Base-by-base conservation (phyloP, 2,888 invertebrate genomes). In the Drosophila ezoana region DNA sequence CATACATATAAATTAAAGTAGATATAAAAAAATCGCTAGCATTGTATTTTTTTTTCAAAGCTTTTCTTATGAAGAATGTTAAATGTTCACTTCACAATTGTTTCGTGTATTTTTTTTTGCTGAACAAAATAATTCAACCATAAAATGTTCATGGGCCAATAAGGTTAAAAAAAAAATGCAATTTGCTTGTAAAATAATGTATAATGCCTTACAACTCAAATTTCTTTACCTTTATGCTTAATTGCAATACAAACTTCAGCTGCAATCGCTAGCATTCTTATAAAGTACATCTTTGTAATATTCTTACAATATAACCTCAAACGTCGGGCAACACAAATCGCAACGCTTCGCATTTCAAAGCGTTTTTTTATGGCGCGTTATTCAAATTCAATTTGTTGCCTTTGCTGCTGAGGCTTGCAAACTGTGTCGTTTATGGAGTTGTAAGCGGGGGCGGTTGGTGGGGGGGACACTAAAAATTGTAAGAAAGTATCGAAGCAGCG, bases 301-400 rank as follows among this genome's bases (percentile, higher is more conserved):
- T 14, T 54, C 5, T 41, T 10, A 49, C 44, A 44, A 33, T 11
- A 28, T 20, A 37, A 14, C 4, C 18, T 13, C n/a, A 35, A 59
- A 20, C 44, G 18, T 10, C 32, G 16, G 47, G 37, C 66, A 40
- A 28, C 18, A 47, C 54, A 66, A 66, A 76, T 72, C 57, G 68
- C 48, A 53, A 45, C 43, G 47, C 35, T 56, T 33, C 51, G 57
- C 53, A 38, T 37, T 56, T 51, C 38, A 62, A 72, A 77, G 45
- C 49, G 58, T 35, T 60, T 76, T 74, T 76, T 78, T 78, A 76
- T 76, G 64, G 62, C 14, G 59, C 64, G 43, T 77, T 76, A 76
- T 76, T 63, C 59, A 73, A 72, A 76, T 77, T 76, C 68, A 72
- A 77, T 76, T 76, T 77, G 68, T 65, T 74, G 74, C 60, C 44